Conservation (phyloP, 2,113 vertebrate genomes). For the Daphoenositta chrysoptera region DNA sequence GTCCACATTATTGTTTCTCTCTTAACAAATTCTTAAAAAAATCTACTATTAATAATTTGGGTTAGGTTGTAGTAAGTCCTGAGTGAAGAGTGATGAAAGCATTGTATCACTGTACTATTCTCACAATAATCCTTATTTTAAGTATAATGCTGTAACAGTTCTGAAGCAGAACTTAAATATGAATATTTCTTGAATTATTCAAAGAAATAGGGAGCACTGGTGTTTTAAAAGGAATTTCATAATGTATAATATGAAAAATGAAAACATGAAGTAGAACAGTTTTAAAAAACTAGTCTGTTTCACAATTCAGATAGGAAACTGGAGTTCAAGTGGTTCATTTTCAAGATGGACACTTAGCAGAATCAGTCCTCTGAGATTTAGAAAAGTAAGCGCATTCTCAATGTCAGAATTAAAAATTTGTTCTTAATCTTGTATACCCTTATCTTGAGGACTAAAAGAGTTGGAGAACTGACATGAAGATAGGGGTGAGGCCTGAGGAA, state of each 20-base stretch:
- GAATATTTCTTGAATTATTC: background rate
- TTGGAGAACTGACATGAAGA: background rate
- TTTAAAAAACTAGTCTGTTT: background rate
- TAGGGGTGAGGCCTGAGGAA: background rate
- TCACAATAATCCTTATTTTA: background rate
- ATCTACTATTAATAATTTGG: background rate
- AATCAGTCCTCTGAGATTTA: background rate
- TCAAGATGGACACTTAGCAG: background rate
- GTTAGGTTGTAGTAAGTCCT: background rate
- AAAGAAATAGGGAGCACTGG: background rate
- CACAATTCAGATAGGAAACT: background rate
- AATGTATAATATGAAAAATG: background rate
- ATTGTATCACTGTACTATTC: background rate
- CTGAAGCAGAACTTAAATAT: background rate
- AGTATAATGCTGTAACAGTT: background rate
- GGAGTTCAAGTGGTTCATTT: background rate
- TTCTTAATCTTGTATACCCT: background rate
- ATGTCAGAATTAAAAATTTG: background rate
- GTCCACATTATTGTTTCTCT: background rate
- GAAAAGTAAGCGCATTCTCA: background rate
- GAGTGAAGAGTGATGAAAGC: background rate
- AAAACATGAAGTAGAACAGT: background rate
- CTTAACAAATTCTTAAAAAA: background rate
- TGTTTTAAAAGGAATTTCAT: background rate
- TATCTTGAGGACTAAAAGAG: background rate